Percentiles rank a stretch among this genome's conserved stretches.
Evolutionary conservation across 2,113 vertebrate species (phyloP).

Genomic region (Zosterops hypoxanthus): DNA sequence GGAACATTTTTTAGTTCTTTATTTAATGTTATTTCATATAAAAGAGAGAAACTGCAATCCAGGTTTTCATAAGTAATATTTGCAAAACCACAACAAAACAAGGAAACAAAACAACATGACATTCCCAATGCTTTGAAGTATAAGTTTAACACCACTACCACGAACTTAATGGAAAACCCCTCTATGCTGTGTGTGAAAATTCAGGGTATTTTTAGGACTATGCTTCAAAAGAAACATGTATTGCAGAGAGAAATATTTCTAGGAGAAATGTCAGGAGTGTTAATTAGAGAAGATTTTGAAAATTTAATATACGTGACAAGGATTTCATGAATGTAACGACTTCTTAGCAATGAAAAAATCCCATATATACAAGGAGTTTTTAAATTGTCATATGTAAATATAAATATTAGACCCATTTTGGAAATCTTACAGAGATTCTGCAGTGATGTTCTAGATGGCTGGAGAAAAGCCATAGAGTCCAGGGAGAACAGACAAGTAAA

Average conservation of each 20-base stretch:
- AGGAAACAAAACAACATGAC: background rate
- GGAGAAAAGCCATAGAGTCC: background rate
- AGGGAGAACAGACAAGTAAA: background rate
- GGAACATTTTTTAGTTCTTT: background rate
- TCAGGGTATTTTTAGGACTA: background rate
- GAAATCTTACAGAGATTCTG: background rate
- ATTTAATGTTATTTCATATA: background rate
- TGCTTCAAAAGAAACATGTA: background rate
- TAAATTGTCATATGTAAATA: background rate
- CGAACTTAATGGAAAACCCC: background rate
- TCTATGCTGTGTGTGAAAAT: background rate
- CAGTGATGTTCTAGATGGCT: background rate
- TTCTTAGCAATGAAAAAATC: background rate
- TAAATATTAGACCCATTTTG: background rate
- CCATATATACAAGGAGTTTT: background rate
- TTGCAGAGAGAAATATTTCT: background rate
- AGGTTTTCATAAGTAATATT: background rate
- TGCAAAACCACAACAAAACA: background rate
- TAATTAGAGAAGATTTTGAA: background rate
- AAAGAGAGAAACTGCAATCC: background rate
- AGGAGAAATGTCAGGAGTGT: background rate
- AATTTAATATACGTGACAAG: background rate
- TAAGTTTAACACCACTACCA: background rate
- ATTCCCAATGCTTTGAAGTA: background rate
- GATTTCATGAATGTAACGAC: background rate